A percentile compares a stretch with the other conserved stretches of the same genome.
These are phyloP conservation scores for Pipistrellus kuhlii DNA, from an alignment of 2,797 vertebrate species.

Conservation along the genomic window DNA sequence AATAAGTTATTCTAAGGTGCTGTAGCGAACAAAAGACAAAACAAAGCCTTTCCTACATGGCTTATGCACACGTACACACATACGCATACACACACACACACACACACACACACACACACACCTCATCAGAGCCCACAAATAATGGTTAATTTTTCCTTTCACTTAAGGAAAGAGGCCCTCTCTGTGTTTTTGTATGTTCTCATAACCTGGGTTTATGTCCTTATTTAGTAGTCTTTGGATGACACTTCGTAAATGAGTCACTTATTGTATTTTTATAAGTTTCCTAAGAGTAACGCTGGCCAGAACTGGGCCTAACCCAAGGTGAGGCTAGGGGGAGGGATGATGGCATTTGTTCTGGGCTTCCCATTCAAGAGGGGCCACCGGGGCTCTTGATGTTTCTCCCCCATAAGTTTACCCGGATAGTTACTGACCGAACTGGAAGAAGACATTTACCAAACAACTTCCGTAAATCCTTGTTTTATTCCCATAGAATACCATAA, in stretches of 20 bases:
- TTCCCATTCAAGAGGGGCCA: neutral
- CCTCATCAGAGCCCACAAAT: neutral
- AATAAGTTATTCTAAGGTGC: neutral
- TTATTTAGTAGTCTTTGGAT: neutral
- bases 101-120: neutral
- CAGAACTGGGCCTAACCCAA: neutral
- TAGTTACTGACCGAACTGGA: neutral
- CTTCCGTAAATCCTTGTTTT: neutral
- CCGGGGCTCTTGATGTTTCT: neutral
- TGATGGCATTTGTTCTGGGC: neutral
- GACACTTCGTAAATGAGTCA: neutral
- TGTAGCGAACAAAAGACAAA: neutral
- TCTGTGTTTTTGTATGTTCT: neutral
- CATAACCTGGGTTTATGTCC: neutral
- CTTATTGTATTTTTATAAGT: neutral
- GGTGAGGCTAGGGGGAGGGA: neutral
- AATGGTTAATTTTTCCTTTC: neutral
- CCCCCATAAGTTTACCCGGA: neutral
- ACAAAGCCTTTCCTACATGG: neutral
- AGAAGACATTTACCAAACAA: conserved; percentile 27
- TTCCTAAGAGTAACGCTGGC: neutral
- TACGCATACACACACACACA: neutral
- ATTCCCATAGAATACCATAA: neutral
- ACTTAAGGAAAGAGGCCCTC: neutral
- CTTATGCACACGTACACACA: neutral